These are phyloP conservation scores for Podiceps cristatus DNA, from an alignment of 2,113 vertebrate species.

Conservation along the genomic window DNA sequence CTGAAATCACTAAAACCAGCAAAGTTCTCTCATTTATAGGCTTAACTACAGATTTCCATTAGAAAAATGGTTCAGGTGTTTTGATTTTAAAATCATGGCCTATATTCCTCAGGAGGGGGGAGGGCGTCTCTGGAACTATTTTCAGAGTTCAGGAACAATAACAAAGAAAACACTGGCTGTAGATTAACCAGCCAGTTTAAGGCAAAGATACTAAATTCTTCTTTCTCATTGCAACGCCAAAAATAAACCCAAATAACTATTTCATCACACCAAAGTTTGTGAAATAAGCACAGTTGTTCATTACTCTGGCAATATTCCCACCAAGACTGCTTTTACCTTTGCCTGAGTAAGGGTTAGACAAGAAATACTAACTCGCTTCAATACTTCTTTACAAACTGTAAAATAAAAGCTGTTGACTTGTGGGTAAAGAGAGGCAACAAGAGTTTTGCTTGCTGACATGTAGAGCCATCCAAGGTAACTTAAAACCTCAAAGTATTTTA, in stretches of 20 bases:
- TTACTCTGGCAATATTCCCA: background rate
- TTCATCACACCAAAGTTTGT: background rate
- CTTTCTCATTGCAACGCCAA: background rate
- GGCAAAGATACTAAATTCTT: background rate
- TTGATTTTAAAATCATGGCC: background rate
- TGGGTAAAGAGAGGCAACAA: background rate
- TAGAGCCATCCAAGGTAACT: background rate
- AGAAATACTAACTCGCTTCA: background rate
- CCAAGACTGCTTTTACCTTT: background rate
- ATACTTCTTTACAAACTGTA: background rate
- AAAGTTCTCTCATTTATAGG: background rate
- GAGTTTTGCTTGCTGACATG: background rate
- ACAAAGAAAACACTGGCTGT: background rate
- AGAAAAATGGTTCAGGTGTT: background rate
- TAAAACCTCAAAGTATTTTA: background rate
- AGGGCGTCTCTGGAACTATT: background rate
- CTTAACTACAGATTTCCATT: background rate
- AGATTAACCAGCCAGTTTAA: background rate
- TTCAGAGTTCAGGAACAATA: background rate
- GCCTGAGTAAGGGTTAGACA: background rate
- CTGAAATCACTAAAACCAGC: background rate
- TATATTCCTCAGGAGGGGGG: background rate
- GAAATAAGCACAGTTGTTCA: background rate
- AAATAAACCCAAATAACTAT: background rate
- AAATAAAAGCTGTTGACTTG: background rate